Conservation (phyloP, 2,113 vertebrate species). For the Neolamprologus longior region DNA sequence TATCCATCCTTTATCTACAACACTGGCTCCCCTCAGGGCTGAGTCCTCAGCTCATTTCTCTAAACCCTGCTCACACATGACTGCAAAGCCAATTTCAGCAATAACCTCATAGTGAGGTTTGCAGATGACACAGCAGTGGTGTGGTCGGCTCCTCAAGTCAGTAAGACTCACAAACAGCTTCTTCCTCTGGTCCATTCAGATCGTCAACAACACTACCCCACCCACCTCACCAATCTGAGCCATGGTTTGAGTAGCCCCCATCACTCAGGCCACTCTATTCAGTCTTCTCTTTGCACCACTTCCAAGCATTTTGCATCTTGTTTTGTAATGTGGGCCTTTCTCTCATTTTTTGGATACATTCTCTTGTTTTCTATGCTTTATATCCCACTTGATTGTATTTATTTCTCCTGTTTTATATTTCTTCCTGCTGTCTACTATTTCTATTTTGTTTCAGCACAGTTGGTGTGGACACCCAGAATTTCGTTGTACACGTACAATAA, state of each 20-base stretch:
- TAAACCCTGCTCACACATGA: not conserved
- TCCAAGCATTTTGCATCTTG: not conserved
- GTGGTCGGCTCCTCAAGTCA: not conserved
- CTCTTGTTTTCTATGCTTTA: not conserved
- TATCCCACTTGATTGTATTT: not conserved
- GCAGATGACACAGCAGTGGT: not conserved
- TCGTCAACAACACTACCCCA: not conserved
- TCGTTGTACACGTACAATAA: rapidly evolving
- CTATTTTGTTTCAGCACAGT: not conserved
- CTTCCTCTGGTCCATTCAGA: not conserved
- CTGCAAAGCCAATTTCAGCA: not conserved
- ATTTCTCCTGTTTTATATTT: not conserved
- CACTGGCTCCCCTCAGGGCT: not conserved
- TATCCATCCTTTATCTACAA: not conserved
- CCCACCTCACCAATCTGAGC: not conserved
- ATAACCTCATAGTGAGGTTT: not conserved
- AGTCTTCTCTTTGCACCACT: not conserved
- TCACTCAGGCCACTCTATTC: not conserved
- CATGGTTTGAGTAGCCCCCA: not conserved
- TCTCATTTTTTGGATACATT: not conserved
- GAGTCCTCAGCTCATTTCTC: not conserved
- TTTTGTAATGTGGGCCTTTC: not conserved
- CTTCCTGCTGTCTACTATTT: not conserved
- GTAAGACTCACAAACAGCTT: not conserved
- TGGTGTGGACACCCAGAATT: not conserved